phyloP scores from a whole-genome alignment of 2,888 invertebrate species.

The Acrobasis consociella region DNA sequence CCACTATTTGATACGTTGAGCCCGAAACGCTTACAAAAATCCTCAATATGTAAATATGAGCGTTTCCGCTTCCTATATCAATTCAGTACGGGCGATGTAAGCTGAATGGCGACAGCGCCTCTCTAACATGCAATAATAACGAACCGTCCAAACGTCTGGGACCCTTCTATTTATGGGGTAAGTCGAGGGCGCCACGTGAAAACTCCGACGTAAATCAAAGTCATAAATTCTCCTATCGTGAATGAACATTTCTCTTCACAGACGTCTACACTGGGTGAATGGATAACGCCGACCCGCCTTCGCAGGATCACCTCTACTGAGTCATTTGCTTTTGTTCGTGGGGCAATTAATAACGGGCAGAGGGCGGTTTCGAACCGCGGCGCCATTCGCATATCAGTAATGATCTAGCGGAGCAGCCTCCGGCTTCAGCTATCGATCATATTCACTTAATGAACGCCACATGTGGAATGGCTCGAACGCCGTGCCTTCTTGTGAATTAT shows the following conservation, averaged over 20 bases:
- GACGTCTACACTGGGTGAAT: conserved; percentile 78
- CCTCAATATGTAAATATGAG: conserved; percentile 64
- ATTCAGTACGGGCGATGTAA: conserved; percentile 56
- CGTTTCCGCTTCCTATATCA: conserved; percentile 63
- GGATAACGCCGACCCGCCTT: conserved; percentile 79
- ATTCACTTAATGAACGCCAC: conserved; percentile 58
- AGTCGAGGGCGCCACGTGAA: conserved; percentile 68
- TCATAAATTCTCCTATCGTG: conserved; percentile 81
- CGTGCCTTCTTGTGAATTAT: conserved; percentile 31
- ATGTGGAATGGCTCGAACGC: conserved; percentile 45
- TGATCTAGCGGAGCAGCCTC: conserved; percentile 68
- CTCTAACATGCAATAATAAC: conserved; percentile 70
- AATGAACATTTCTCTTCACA: conserved; percentile 81
- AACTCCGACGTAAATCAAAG: conserved; percentile 79
- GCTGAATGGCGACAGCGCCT: conserved; percentile 64
- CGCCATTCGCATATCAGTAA: conserved; percentile 76
- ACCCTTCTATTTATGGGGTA: conserved; percentile 73
- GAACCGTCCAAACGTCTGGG: conserved; percentile 60
- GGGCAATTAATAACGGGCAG: conserved; percentile 79
- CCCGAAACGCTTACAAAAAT: conserved; percentile 44
- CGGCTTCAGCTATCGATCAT: conserved; percentile 68
- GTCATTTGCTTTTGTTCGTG: conserved; percentile 82
- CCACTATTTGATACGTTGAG: conserved; percentile 11
- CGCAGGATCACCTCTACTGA: conserved; percentile 78
- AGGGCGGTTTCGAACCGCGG: conserved; percentile 75